phyloP scores from a whole-genome alignment of 64 coral and sea anemone species.

The Orbicella faveolata region DNA sequence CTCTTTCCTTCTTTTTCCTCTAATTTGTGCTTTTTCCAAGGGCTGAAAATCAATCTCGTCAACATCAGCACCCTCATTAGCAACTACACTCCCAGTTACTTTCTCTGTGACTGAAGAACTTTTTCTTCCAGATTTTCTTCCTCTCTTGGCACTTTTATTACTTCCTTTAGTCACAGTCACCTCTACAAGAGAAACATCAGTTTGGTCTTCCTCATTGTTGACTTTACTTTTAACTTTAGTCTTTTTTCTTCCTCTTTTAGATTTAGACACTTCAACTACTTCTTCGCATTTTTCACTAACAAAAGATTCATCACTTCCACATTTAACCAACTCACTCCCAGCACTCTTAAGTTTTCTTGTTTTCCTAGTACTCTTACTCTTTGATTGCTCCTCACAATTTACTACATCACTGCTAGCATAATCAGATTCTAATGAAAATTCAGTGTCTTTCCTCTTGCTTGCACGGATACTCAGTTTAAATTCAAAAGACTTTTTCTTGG shows the following conservation, averaged over 20 bases:
- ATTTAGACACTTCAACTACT: neutral
- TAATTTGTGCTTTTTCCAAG: neutral
- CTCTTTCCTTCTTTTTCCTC: neutral
- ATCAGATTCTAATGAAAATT: slow-evolving; percentile 4
- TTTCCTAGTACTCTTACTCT: neutral
- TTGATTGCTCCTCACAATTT: neutral
- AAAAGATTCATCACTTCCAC: neutral
- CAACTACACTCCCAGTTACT: neutral
- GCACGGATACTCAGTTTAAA: slow-evolving; percentile 28
- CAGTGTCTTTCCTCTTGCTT: neutral
- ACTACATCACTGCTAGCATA: neutral
- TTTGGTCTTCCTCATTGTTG: neutral
- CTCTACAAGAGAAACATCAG: neutral
- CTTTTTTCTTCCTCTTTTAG: neutral
- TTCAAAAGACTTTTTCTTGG: slow-evolving; percentile 36
- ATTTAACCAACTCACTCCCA: neutral
- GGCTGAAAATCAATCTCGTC: neutral
- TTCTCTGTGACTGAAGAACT: neutral
- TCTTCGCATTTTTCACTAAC: neutral
- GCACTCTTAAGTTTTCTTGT: neutral
- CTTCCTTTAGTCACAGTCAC: neutral
- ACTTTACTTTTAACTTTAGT: neutral
- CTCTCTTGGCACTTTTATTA: neutral
- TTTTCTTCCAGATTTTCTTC: neutral
- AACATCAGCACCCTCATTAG: neutral